Base-by-base conservation (phyloP, 2,797 vertebrate genomes). In the Anas capensis region DNA sequence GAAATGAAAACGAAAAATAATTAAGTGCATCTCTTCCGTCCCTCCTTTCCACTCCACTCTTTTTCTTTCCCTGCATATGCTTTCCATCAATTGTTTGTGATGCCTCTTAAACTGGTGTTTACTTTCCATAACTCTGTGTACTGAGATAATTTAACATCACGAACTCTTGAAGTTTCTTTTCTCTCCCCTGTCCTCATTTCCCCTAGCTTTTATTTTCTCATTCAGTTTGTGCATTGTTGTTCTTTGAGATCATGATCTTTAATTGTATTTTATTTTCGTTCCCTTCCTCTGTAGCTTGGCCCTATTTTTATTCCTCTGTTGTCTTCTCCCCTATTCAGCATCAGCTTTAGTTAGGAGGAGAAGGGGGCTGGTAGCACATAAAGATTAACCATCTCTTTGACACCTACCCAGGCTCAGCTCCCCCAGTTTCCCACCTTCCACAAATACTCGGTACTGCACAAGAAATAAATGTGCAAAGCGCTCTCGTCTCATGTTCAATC, bases 251-350 rank as follows among this genome's bases (percentile, higher is more conserved):
- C 2, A n/a, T 34, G 29, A 60, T 73, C 71, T 88, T 92, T 44
- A 87, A 64, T 20, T 78, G 65, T 65, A 44, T 78, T 93, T 87
- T 21, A 29, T 94, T 93, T 94, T 83, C 31, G 51, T 92, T 92
- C 34, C 10, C 19, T 86, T 87, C 38, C 24, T 82, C 57, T 56
- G 6, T 33, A 82, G 26, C 24, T 82, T 81, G n/a, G 36, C 24
- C n/a, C 27, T n/a, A 21, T 92, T 92, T 93, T 79, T 20, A 31
- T 83, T 79, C 56, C 26, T 79, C 44, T 90, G 15, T 66, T 83
- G 51, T 75, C 10, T 66, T 77, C 56, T 68, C 36, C 51, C 33
- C 80, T 82, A 21, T 58, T 90, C 48, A 82, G 33, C 31, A 46
- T 57, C 61, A 68, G 11, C 46, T 80, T 83, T 82, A 86, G 29